Evolutionary conservation across 1,140 invertebrate species (phyloP).

Genomic region (Octopus bimaculoides): DNA sequence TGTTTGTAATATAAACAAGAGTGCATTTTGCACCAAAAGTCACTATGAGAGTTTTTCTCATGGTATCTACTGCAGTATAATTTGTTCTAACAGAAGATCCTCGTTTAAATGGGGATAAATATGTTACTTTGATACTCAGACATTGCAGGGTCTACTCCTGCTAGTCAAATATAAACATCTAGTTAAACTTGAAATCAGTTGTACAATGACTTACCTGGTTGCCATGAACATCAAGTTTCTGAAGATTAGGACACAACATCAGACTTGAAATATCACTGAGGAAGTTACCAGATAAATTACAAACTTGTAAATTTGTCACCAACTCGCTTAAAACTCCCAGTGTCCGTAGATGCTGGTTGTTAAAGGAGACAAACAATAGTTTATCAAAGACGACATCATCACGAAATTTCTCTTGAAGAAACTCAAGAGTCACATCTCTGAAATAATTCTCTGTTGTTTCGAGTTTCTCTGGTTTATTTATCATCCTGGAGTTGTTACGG

Average conservation of each 20-base stretch:
- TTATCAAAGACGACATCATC: background rate
- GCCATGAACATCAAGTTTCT: constrained; percentile 53
- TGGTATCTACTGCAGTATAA: background rate
- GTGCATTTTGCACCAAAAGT: background rate
- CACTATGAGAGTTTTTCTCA: background rate
- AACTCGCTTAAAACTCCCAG: constrained; percentile 42
- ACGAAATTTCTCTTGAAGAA: background rate
- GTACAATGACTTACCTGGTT: constrained; percentile 45
- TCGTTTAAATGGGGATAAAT: background rate
- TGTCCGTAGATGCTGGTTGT: constrained; percentile 34
- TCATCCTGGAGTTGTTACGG: no score
- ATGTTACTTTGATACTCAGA: background rate
- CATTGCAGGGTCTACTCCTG: background rate
- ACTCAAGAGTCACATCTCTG: background rate
- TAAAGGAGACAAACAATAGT: background rate
- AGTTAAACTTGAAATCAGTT: background rate
- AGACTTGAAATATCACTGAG: constrained; percentile 49
- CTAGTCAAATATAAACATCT: background rate
- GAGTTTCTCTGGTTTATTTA: background rate
- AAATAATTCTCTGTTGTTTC: background rate
- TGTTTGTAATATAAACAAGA: no score
- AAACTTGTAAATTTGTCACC: constrained; percentile 46
- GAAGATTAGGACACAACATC: constrained; percentile 41
- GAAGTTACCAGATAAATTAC: constrained; percentile 52
- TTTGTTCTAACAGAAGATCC: background rate